Conservation (phyloP, 2,113 vertebrate genomes). For the Dromas ardeola region DNA sequence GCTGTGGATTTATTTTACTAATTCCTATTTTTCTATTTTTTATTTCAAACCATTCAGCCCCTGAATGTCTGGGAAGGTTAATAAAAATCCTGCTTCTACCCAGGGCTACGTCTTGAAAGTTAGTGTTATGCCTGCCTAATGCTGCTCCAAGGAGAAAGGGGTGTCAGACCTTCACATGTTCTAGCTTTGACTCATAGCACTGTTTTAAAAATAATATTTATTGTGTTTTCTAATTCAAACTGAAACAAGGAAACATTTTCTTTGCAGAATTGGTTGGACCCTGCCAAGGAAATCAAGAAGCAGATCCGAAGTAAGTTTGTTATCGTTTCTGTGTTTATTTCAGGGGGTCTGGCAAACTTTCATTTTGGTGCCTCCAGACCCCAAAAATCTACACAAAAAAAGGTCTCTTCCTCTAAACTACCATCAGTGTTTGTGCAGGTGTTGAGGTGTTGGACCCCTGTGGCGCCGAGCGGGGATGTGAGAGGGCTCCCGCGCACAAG, state of each 20-base stretch:
- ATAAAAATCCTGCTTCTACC: neutral
- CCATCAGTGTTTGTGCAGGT: neutral
- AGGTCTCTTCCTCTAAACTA: neutral
- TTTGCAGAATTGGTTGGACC: conserved; percentile 95
- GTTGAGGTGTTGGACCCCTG: fast-evolving
- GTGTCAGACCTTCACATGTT: neutral
- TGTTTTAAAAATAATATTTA: neutral
- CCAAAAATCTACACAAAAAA: neutral
- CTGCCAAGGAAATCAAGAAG: conserved; percentile 95
- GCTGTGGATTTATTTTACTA: neutral
- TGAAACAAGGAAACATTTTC: conserved; percentile 58
- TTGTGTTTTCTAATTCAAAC: conserved; percentile 47
- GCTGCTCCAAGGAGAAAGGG: neutral
- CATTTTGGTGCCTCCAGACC: neutral
- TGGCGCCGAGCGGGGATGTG: fast-evolving
- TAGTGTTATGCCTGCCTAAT: neutral
- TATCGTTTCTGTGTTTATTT: neutral
- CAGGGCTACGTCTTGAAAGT: neutral
- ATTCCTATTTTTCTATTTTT: neutral
- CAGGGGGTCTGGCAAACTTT: neutral
- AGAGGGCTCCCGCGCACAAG: neutral
- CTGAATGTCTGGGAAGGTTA: neutral
- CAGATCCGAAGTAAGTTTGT: conserved; percentile 91
- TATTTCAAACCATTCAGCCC: neutral
- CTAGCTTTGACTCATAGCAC: neutral